Evolutionary conservation across 2,888 invertebrate species (phyloP).

Genomic region (Epistrophe eligans): DNA sequence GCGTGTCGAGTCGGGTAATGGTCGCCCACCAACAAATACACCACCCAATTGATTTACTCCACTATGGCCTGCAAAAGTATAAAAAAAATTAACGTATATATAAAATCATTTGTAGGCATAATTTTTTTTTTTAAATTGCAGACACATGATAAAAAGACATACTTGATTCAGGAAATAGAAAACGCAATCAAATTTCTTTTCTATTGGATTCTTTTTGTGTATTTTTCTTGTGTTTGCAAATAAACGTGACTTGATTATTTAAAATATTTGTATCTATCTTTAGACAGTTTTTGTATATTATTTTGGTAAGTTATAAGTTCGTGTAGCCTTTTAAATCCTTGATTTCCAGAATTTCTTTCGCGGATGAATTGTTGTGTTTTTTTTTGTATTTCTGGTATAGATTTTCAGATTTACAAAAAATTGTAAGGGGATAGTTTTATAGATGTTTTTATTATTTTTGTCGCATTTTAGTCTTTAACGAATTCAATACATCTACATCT

Average conservation of each 20-base stretch:
- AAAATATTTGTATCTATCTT: slow-evolving; percentile 11
- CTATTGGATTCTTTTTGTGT: background rate
- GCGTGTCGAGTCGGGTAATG: slow-evolving; percentile 98
- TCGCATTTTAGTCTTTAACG: background rate
- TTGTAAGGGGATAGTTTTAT: background rate
- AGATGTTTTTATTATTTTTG: background rate
- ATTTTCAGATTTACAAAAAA: no score
- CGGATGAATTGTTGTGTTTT: slow-evolving; percentile 5
- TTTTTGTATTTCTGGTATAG: background rate
- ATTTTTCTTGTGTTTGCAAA: slow-evolving; percentile 10
- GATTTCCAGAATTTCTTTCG: background rate
- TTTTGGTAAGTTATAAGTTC: background rate
- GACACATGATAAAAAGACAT: slow-evolving; percentile 22
- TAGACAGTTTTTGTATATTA: background rate
- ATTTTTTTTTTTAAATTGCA: background rate
- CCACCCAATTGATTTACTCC: slow-evolving; percentile 99
- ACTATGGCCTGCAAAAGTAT: slow-evolving; percentile 91
- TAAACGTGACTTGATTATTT: slow-evolving; percentile 46
- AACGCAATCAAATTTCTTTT: slow-evolving; percentile 9
- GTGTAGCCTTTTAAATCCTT: background rate
- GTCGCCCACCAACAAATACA: slow-evolving; percentile 99
- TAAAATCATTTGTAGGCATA: slow-evolving; percentile 48
- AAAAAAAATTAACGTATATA: slow-evolving; percentile 67
- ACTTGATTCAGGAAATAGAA: slow-evolving; percentile 60
- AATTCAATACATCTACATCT: background rate